phyloP scores from a whole-genome alignment of 2,888 invertebrate species.

The Macroteleia sp. region DNA sequence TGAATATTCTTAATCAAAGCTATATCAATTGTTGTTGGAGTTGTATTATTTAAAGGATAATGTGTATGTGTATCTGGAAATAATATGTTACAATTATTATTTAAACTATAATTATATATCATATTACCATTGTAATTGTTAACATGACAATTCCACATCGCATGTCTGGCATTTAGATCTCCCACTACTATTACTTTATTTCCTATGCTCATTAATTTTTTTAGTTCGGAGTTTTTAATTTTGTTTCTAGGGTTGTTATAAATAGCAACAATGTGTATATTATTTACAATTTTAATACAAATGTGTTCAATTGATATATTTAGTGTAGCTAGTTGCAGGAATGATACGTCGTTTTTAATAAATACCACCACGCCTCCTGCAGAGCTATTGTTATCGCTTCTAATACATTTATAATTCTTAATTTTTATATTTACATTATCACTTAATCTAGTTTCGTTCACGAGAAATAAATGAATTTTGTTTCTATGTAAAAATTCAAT shows the following conservation, averaged over 20 bases:
- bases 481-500: conserved; percentile 13
- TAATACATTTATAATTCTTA: conserved; percentile 58
- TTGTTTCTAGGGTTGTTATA: no score
- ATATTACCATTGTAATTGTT: conserved; percentile 10
- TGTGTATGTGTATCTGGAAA: no score
- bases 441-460: conserved; percentile 14
- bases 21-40: no score
- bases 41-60: no score
- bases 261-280: no score
- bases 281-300: conserved; percentile 51
- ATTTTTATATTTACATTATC: conserved; percentile 51
- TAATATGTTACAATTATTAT: not conserved
- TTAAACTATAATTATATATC: not conserved
- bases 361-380: no score
- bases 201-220: not conserved
- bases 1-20: no score
- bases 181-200: not conserved
- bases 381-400: conserved; percentile 46
- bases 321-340: not conserved
- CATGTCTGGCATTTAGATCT: conserved; percentile 8
- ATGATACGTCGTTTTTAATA: conserved; percentile 55
- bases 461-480: conserved; percentile 2
- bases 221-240: not conserved
- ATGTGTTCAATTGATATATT: conserved; percentile 46
- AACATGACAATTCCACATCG: not conserved